A percentile compares a stretch with the other conserved stretches of the same genome.
Conservation (phyloP, 2,797 vertebrate species). For the Sebastolobus altivelis region DNA sequence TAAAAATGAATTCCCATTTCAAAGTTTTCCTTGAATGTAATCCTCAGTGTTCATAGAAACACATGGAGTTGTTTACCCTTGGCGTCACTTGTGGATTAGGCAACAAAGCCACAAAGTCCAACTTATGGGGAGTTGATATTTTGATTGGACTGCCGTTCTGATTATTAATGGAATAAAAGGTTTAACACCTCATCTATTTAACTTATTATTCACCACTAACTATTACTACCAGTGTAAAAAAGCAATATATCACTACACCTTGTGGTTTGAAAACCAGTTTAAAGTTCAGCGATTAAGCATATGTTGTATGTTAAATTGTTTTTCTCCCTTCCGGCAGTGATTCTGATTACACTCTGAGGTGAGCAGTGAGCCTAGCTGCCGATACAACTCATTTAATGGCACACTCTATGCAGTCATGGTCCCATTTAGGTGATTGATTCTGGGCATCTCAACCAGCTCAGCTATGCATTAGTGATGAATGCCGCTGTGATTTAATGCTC, state of each 20-base stretch:
- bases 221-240: not conserved
- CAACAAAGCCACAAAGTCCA: not conserved
- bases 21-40: not conserved
- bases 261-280: slow-evolving; percentile 19
- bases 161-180: not conserved
- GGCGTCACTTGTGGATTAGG: too few relatives aligned
- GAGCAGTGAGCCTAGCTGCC: slow-evolving; percentile 31
- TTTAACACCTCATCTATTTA: not conserved
- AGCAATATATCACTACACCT: not conserved
- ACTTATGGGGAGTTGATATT: not conserved
- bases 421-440: slow-evolving; percentile 78
- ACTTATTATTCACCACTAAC: not conserved
- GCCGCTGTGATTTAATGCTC: slow-evolving; percentile 60
- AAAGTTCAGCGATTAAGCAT: slow-evolving; percentile 23
- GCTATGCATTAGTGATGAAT: slow-evolving; percentile 72
- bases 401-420: slow-evolving; percentile 51
- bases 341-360: slow-evolving; percentile 52
- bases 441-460: slow-evolving; percentile 62
- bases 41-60: not conserved
- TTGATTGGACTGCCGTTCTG: not conserved
- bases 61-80: not conserved
- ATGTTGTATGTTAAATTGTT: slow-evolving; percentile 25
- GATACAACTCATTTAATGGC: slow-evolving; percentile 64
- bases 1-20: not conserved
- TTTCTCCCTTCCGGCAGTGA: slow-evolving; percentile 28